phyloP scores from a whole-genome alignment of 2,113 vertebrate species.

The Ammodytes marinus region DNA sequence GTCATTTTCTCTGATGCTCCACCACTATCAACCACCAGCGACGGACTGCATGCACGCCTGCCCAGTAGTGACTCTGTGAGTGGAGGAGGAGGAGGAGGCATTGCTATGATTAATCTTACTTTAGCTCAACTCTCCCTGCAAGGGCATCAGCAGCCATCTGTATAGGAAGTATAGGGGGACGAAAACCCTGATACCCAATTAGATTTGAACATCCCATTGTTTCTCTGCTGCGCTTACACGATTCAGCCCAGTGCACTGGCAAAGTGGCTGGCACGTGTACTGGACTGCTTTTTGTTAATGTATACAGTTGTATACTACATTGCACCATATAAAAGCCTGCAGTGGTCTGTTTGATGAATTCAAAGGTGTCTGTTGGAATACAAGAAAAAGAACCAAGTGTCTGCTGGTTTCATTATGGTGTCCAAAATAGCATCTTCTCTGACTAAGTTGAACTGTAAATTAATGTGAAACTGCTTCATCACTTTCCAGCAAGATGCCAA shows the following conservation, averaged over 20 bases:
- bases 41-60: constrained; percentile 52
- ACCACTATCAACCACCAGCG: constrained; percentile 7
- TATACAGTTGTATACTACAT: constrained; percentile 1
- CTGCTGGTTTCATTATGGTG: neutral
- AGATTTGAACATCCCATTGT: constrained; percentile 48
- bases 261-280: constrained; percentile 31
- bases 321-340: constrained; percentile 4
- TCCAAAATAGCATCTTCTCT: constrained; percentile 38
- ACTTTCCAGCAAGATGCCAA: constrained; percentile 30
- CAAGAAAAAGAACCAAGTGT: neutral
- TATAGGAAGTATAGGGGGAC: constrained; percentile 21
- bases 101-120: constrained; percentile 59
- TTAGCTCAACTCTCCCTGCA: constrained; percentile 61
- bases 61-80: constrained; percentile 32
- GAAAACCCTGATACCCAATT: constrained; percentile 57
- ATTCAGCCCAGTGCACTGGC: constrained; percentile 44
- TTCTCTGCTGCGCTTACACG: constrained; percentile 37
- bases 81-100: constrained; percentile 58
- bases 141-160: constrained; percentile 74
- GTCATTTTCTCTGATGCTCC: constrained; percentile 52
- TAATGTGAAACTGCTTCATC: constrained; percentile 28
- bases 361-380: constrained; percentile 1
- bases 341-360: constrained; percentile 16
- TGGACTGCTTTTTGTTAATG: neutral
- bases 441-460: constrained; percentile 31